Percentiles rank a stretch among this genome's conserved stretches.
Evolutionary conservation across 2,888 invertebrate genomes (phyloP).

Genomic region (Brachylomia viminalis): DNA sequence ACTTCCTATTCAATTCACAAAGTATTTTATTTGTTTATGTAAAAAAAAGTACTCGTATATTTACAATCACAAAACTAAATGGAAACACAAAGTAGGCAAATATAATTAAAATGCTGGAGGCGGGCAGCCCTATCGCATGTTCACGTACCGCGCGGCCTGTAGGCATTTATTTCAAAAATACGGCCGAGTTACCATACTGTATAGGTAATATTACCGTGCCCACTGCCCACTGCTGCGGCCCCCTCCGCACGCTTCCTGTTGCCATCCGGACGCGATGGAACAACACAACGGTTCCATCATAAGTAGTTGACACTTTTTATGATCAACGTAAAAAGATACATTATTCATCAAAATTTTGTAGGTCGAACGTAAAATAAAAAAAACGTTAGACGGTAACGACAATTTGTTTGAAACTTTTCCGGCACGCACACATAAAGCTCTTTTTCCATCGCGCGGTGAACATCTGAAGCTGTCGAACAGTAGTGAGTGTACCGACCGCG

Average conservation of each 20-base stretch:
- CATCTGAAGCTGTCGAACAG: conserved; percentile 8
- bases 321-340: conserved; percentile 20
- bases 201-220: too few species aligned
- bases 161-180: too few species aligned
- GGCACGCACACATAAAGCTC: neutral
- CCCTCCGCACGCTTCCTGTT: conserved; percentile 39
- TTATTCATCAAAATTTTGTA: conserved; percentile 31
- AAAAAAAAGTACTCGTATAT: too few species aligned
- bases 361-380: conserved; percentile 27
- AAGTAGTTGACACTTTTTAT: conserved; percentile 12
- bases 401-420: conserved; percentile 22
- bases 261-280: conserved; percentile 4
- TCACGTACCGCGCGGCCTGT: too few species aligned
- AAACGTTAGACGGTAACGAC: conserved; percentile 26
- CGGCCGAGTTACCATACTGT: too few species aligned
- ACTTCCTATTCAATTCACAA: too few species aligned
- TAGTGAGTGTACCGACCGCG: conserved; percentile 31
- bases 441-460: conserved; percentile 2
- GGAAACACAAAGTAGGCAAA: too few species aligned
- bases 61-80: too few species aligned
- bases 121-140: too few species aligned
- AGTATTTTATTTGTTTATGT: too few species aligned
- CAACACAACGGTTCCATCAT: conserved; percentile 13
- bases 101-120: too few species aligned
- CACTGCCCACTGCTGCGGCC: conserved; percentile 4